Conservation (phyloP, 2,113 vertebrate species). For the Mormyrus lacerda region DNA sequence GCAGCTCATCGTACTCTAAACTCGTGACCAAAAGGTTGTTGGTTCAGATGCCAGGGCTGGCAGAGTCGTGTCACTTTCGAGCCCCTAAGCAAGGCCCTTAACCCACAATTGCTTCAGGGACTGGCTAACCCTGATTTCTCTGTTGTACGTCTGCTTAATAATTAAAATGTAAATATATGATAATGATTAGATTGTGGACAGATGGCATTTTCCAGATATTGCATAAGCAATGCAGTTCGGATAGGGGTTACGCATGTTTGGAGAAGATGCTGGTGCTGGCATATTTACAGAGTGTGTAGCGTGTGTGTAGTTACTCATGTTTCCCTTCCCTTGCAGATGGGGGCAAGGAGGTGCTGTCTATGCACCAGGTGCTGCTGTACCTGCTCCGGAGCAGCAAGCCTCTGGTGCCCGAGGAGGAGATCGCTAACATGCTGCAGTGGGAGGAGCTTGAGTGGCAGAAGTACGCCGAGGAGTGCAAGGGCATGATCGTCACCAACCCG, state of each 20-base stretch:
- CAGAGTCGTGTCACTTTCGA: neutral
- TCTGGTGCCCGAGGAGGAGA: conserved; percentile 91
- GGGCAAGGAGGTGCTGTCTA: conserved; percentile 94
- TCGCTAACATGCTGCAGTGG: conserved; percentile 97
- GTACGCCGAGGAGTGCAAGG: conserved; percentile 97
- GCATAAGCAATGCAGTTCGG: neutral
- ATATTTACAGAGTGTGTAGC: neutral
- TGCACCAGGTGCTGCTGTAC: conserved; percentile 97
- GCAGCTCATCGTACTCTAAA: neutral
- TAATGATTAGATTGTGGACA: neutral
- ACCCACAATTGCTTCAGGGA: neutral
- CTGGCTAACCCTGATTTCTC: neutral
- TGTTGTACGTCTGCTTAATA: neutral
- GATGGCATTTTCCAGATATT: neutral
- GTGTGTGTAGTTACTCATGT: conserved; percentile 8
- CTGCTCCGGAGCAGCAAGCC: conserved; percentile 82
- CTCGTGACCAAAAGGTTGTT: neutral
- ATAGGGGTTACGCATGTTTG: neutral
- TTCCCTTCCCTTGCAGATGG: conserved; percentile 64
- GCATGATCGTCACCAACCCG: conserved; percentile 96
- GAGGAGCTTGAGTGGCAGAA: conserved; percentile 98
- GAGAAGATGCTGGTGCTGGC: neutral
- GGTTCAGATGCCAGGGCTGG: neutral
- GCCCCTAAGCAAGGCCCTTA: neutral
- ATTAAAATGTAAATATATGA: neutral